Percentiles rank a stretch among this genome's conserved stretches.
Evolutionary conservation across 2,113 vertebrate species (phyloP).

Genomic region (Ceyx margarethae): DNA sequence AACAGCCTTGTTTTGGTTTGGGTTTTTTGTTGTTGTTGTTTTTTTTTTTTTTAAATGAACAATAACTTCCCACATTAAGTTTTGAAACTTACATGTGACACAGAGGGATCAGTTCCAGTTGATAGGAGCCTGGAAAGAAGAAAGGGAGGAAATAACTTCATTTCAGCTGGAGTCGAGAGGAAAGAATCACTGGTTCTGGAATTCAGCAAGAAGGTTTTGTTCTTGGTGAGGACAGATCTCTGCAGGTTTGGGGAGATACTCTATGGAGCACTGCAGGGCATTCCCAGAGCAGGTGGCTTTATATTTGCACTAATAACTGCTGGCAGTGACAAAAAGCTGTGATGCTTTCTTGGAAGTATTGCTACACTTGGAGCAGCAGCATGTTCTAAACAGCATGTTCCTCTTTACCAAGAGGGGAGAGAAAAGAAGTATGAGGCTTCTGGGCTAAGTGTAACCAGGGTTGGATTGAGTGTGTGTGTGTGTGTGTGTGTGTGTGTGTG

Average conservation of each 20-base stretch:
- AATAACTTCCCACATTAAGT: constrained; percentile 25
- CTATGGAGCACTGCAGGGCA: neutral
- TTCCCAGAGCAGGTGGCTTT: constrained; percentile 16
- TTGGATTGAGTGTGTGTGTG: neutral
- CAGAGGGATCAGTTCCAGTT: constrained; percentile 67
- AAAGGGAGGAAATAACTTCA: constrained; percentile 61
- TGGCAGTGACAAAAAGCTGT: neutral
- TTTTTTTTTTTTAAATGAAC: constrained; percentile 36
- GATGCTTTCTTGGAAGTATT: neutral
- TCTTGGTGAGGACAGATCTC: constrained; percentile 17
- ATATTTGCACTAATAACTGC: neutral
- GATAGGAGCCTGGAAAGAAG: constrained; percentile 58
- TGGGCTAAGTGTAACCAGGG: neutral
- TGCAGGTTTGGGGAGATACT: constrained; percentile 37
- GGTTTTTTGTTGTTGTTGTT: neutral
- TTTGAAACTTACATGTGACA: constrained; percentile 64
- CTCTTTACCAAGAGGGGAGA: neutral
- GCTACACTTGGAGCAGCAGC: neutral
- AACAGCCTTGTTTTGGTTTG: neutral
- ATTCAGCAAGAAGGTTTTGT: neutral
- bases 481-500: no score
- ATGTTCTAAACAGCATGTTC: neutral
- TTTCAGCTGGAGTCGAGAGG: constrained; percentile 41
- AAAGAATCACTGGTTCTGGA: neutral
- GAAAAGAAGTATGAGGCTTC: neutral